A percentile compares a stretch with the other conserved stretches of the same genome.
phyloP scores from a whole-genome alignment of 2,888 invertebrate genomes.

The Heliconius erato region DNA sequence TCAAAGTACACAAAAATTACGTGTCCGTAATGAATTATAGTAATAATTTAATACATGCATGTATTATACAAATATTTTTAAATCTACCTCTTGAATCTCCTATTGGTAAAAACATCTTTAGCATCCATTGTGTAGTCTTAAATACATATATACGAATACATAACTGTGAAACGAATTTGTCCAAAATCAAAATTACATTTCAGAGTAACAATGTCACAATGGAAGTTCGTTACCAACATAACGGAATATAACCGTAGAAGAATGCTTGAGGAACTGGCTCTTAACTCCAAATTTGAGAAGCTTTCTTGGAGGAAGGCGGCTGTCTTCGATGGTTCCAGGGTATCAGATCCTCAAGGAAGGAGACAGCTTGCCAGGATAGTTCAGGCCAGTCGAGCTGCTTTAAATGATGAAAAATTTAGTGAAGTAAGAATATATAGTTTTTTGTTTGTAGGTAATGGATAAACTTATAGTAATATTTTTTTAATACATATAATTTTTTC shows the following conservation, averaged over 20 bases:
- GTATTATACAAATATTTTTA: no score
- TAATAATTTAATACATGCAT: no score
- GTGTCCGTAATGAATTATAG: no score
- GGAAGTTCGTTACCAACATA: conserved; percentile 92
- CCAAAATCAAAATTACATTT: not conserved
- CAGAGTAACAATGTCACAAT: conserved; percentile 89
- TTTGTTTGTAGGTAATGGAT: no score
- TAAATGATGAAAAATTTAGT: conserved; percentile 90
- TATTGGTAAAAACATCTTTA: not conserved
- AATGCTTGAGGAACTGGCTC: conserved; percentile 90
- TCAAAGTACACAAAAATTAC: no score
- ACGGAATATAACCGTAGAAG: conserved; percentile 89
- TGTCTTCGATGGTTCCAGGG: conserved; percentile 88
- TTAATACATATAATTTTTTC: no score
- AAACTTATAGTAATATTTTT: no score
- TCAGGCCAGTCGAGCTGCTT: conserved; percentile 89
- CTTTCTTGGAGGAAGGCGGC: conserved; percentile 91
- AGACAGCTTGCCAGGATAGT: conserved; percentile 90
- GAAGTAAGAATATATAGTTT: conserved; percentile 85
- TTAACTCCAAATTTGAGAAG: conserved; percentile 90
- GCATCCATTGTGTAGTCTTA: not conserved
- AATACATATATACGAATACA: not conserved
- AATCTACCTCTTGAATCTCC: no score
- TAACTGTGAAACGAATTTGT: not conserved
- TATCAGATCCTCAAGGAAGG: conserved; percentile 88